Evolutionary conservation across 2,888 invertebrate genomes (phyloP).

Genomic region (Theodoxus fluviatilis): DNA sequence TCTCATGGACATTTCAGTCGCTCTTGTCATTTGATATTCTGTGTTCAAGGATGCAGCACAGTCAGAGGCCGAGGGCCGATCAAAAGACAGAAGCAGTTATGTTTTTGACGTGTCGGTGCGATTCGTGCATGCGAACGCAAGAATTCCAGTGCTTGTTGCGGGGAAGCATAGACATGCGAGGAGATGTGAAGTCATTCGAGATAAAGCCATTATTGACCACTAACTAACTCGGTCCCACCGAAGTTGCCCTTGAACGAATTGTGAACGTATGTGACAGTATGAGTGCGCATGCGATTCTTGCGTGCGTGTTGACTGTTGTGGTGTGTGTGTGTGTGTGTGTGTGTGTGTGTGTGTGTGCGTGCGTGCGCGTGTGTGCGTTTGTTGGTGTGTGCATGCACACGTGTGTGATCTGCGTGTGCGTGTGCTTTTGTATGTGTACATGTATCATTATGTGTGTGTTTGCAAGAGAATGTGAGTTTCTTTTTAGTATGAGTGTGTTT

Average conservation of each 20-base stretch:
- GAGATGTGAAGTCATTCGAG: no score
- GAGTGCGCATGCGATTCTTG: neutral
- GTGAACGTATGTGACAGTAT: neutral
- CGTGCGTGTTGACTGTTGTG: neutral
- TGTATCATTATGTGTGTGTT: neutral
- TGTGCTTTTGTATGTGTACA: conserved; percentile 6
- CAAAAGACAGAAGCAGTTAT: no score
- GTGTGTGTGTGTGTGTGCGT: conserved; percentile 6
- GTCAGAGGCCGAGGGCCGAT: no score
- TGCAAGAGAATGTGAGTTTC: no score
- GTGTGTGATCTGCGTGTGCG: neutral
- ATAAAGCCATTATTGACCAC: no score
- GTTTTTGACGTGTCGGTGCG: no score
- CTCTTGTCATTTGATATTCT: no score
- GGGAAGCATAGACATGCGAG: no score
- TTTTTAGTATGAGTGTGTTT: neutral
- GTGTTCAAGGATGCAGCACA: no score
- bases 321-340: conserved; percentile 1
- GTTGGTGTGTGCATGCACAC: neutral
- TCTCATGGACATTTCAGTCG: no score
- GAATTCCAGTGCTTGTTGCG: no score
- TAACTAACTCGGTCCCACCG: neutral
- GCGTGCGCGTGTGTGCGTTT: neutral
- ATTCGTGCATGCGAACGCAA: no score
- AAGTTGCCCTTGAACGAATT: neutral